Percentiles rank a stretch among this genome's conserved stretches.
Conservation (phyloP, 2,113 vertebrate genomes). For the Myanophis thanlyinensis region DNA sequence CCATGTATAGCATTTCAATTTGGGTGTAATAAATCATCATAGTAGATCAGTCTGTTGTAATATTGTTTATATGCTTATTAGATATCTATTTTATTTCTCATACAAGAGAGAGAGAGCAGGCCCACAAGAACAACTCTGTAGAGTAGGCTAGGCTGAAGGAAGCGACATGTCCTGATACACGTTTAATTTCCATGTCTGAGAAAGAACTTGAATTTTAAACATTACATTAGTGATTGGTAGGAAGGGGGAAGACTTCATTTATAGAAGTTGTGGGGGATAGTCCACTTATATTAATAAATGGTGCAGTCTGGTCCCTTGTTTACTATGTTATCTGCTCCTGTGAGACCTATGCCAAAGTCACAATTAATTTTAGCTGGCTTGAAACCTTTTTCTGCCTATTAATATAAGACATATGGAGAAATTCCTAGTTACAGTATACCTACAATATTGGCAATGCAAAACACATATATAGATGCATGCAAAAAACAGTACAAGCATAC, state of each 20-base stretch:
- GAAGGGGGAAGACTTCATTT: neutral
- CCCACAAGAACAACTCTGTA: neutral
- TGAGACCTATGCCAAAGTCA: neutral
- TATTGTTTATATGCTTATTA: neutral
- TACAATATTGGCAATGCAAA: neutral
- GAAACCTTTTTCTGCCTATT: neutral
- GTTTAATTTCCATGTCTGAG: neutral
- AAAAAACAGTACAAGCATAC: neutral
- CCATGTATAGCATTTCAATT: neutral
- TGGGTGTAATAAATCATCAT: neutral
- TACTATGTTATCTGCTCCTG: neutral
- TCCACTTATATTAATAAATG: neutral
- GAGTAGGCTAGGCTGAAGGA: neutral
- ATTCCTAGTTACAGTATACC: neutral
- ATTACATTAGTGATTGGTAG: neutral
- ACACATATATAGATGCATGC: neutral
- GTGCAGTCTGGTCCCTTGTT: neutral
- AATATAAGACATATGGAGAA: neutral
- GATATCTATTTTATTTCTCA: neutral
- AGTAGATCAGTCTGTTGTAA: neutral
- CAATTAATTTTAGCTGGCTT: neutral
- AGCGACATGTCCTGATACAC: neutral
- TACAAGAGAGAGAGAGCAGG: neutral
- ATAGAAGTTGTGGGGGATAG: neutral
- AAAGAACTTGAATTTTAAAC: neutral